These are phyloP conservation scores for Prionailurus bengalensis DNA, from an alignment of 2,113 vertebrate species.

Conservation along the genomic window DNA sequence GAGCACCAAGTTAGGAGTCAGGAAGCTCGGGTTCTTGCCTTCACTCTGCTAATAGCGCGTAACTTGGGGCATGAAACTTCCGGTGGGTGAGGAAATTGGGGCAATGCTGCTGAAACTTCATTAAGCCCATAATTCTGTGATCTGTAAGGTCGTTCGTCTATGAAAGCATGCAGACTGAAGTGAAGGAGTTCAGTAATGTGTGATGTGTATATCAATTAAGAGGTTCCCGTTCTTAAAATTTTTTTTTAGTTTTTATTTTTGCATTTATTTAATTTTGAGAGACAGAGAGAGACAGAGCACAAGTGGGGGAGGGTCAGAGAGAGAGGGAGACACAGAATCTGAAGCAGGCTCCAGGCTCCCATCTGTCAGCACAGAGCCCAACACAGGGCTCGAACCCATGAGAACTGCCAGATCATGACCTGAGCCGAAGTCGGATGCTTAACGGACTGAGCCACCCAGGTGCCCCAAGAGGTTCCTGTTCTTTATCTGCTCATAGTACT, in stretches of 20 bases:
- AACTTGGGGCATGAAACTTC: not conserved
- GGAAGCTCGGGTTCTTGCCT: not conserved
- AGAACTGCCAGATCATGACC: too few species aligned
- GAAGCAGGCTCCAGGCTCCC: too few species aligned
- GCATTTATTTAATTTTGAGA: too few species aligned
- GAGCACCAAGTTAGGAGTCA: not conserved
- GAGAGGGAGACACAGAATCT: too few species aligned
- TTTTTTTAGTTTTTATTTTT: too few species aligned
- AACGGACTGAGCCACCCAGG: too few species aligned
- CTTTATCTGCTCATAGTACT: not conserved
- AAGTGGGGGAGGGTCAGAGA: too few species aligned
- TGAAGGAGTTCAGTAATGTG: not conserved
- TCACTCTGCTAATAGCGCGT: not conserved
- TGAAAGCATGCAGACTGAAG: not conserved
- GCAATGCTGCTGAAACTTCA: not conserved
- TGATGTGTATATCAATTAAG: not conserved
- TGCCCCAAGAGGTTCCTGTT: not conserved
- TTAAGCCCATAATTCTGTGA: not conserved
- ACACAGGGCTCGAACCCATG: too few species aligned
- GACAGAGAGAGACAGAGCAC: too few species aligned
- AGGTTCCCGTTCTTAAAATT: not conserved
- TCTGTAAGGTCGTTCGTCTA: not conserved
- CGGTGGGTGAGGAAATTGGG: not conserved
- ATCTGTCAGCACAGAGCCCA: too few species aligned
- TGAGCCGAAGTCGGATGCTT: too few species aligned